These are phyloP conservation scores for Scaeva pyrastri DNA, from an alignment of 2,888 invertebrate species.

Conservation along the genomic window DNA sequence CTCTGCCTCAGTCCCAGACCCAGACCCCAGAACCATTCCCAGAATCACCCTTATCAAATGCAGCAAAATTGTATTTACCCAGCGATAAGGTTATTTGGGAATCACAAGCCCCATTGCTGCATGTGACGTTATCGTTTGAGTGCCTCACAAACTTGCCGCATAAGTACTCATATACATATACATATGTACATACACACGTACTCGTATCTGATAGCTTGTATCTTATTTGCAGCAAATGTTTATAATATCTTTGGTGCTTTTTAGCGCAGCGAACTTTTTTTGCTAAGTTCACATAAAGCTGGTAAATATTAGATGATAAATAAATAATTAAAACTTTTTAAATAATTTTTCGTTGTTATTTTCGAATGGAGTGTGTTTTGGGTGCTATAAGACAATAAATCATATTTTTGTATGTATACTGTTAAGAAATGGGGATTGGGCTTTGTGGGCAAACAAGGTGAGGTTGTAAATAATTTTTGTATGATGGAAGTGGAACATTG, in stretches of 20 bases:
- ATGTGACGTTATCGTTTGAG: slow-evolving; percentile 63
- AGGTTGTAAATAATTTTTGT: slow-evolving; percentile 1
- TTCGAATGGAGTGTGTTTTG: not conserved
- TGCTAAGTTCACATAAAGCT: slow-evolving; percentile 31
- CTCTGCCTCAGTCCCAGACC: not conserved
- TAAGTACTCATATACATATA: no score
- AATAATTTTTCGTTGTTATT: not conserved
- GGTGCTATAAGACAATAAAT: not conserved
- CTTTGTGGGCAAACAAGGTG: not conserved
- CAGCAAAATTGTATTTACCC: slow-evolving; percentile 72
- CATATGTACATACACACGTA: no score
- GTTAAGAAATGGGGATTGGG: not conserved
- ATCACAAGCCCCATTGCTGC: slow-evolving; percentile 49
- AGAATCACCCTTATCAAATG: slow-evolving; percentile 70
- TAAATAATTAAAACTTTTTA: slow-evolving; percentile 13
- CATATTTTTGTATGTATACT: not conserved
- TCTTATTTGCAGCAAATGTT: slow-evolving; percentile 58
- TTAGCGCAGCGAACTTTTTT: slow-evolving; percentile 44
- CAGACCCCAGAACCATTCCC: not conserved
- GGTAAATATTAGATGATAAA: slow-evolving; percentile 29
- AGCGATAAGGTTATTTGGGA: slow-evolving; percentile 64
- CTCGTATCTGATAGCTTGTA: slow-evolving; percentile 66
- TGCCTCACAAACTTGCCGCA: slow-evolving; percentile 59
- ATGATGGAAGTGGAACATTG: slow-evolving; percentile 4
- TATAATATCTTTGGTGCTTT: slow-evolving; percentile 9